Percentiles rank a stretch among this genome's conserved stretches.
These are phyloP conservation scores for Agrochola macilenta DNA, from an alignment of 2,888 invertebrate species.

Conservation along the genomic window DNA sequence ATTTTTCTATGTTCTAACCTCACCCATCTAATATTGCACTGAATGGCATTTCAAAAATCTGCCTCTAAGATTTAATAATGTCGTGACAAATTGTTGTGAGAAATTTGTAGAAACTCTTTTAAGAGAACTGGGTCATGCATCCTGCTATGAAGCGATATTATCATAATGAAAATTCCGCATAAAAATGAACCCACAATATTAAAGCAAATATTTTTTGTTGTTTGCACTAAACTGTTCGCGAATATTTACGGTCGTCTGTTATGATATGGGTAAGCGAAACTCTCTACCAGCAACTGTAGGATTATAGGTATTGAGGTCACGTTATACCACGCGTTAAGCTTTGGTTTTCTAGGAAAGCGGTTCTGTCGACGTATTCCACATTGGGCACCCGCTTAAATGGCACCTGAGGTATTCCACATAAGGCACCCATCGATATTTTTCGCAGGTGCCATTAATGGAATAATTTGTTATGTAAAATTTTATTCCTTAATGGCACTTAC, in stretches of 20 bases:
- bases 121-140: not conserved
- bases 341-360: too few species aligned
- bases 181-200: not conserved
- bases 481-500: too few species aligned
- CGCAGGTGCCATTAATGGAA: too few species aligned
- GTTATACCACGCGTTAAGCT: not conserved
- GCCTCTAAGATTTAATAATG: not conserved
- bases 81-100: not conserved
- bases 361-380: too few species aligned
- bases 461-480: too few species aligned
- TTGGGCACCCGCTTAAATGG: too few species aligned
- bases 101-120: not conserved
- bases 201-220: not conserved
- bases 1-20: not conserved
- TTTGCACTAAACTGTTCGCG: not conserved
- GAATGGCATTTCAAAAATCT: not conserved
- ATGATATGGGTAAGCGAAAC: not conserved
- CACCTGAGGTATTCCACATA: too few species aligned
- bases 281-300: not conserved
- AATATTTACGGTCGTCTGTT: not conserved
- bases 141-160: not conserved
- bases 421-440: too few species aligned
- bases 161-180: constrained; percentile 15
- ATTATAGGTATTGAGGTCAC: not conserved
- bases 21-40: not conserved